phyloP scores from a whole-genome alignment of 2,797 vertebrate species.

The Pangasius larnaudii region DNA sequence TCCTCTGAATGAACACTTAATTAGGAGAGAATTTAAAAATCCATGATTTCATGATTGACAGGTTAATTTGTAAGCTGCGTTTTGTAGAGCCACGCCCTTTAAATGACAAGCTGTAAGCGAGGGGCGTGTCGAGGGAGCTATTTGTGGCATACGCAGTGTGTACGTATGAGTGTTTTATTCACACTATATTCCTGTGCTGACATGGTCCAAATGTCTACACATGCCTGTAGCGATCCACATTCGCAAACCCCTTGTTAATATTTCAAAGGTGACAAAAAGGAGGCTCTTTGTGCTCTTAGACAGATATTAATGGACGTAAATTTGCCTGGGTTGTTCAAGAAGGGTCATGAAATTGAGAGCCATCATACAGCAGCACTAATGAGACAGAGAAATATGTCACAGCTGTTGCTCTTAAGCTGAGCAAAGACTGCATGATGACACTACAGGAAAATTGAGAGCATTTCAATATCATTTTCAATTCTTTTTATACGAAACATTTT shows the following conservation, averaged over 20 bases:
- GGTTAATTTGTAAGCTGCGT: background rate
- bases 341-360: slow-evolving; percentile 30
- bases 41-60: background rate
- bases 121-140: background rate
- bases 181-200: background rate
- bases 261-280: slow-evolving; percentile 3
- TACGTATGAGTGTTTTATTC: slow-evolving; percentile 2
- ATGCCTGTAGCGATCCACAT: background rate
- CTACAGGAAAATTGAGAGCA: background rate
- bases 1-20: background rate
- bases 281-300: background rate
- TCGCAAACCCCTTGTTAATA: background rate
- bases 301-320: slow-evolving; percentile 47
- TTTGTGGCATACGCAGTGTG: background rate
- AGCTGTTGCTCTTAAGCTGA: slow-evolving; percentile 44
- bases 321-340: slow-evolving; percentile 40
- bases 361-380: slow-evolving; percentile 46
- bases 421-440: background rate
- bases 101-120: background rate
- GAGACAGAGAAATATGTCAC: slow-evolving; percentile 49
- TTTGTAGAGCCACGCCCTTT: background rate
- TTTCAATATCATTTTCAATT: background rate
- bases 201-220: background rate
- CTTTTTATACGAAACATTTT: background rate
- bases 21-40: background rate